Conservation (phyloP, 2,113 vertebrate species). For the Sturnus vulgaris region DNA sequence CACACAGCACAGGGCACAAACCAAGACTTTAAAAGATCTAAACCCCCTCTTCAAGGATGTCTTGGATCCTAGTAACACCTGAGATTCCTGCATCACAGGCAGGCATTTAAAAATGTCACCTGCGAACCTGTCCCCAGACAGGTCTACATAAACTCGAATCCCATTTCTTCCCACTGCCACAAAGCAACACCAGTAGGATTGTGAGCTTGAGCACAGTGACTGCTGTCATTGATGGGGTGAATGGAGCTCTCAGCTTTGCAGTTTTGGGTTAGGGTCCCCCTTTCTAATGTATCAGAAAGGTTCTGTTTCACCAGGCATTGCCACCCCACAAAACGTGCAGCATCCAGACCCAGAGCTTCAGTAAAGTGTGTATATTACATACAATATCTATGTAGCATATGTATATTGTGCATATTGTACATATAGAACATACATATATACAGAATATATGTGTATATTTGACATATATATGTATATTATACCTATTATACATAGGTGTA, state of each 20-base stretch:
- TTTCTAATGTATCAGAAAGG: background rate
- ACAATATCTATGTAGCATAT: background rate
- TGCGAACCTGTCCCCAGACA: background rate
- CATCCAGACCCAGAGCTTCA: background rate
- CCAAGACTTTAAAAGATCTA: background rate
- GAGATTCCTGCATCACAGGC: rapidly evolving
- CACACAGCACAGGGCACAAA: background rate
- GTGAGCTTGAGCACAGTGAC: background rate
- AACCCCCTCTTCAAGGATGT: background rate
- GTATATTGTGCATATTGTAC: background rate
- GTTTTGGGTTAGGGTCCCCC: background rate
- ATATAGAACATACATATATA: background rate
- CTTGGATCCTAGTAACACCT: background rate
- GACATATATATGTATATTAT: background rate
- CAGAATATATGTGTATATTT: background rate
- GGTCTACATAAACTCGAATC: rapidly evolving
- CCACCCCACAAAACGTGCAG: rapidly evolving
- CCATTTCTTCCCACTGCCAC: background rate
- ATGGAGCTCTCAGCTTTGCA: background rate
- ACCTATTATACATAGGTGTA: background rate
- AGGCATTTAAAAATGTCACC: background rate
- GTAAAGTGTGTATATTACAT: background rate
- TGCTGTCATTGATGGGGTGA: background rate
- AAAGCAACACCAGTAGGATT: background rate
- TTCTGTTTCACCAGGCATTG: background rate